These are phyloP conservation scores for Lasius platythorax DNA, from an alignment of 2,888 invertebrate species.

Conservation along the genomic window DNA sequence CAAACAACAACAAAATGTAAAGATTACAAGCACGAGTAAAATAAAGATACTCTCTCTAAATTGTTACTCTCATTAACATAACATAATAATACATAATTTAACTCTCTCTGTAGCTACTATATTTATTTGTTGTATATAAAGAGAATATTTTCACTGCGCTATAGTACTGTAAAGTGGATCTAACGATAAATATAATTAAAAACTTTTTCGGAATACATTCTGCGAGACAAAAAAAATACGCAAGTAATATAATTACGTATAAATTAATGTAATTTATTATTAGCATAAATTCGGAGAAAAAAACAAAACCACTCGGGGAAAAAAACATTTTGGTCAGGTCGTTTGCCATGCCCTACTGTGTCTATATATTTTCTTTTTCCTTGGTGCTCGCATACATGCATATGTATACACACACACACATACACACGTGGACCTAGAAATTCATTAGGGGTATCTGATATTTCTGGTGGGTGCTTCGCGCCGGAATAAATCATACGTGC, in stretches of 20 bases:
- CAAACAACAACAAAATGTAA: too few species aligned
- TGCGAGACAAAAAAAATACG: background rate
- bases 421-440: conserved; percentile 68
- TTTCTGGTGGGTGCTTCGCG: conserved; percentile 84
- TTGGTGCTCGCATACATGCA: conserved; percentile 37
- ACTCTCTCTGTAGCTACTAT: background rate
- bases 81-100: background rate
- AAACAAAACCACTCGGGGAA: conserved; percentile 30
- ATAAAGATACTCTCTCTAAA: too few species aligned
- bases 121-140: background rate
- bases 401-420: background rate
- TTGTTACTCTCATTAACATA: background rate
- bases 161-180: background rate
- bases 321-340: conserved; percentile 57
- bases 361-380: conserved; percentile 39
- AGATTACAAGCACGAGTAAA: too few species aligned
- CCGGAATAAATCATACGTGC: conserved; percentile 82
- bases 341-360: conserved; percentile 44
- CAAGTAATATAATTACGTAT: background rate
- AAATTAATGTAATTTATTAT: conserved; percentile 21
- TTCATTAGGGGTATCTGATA: conserved; percentile 85
- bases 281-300: background rate
- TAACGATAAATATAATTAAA: background rate
- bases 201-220: background rate
- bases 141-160: background rate